Evolutionary conservation across 2,113 vertebrate genomes (phyloP).

Genomic region (Falcunculus frontatus): DNA sequence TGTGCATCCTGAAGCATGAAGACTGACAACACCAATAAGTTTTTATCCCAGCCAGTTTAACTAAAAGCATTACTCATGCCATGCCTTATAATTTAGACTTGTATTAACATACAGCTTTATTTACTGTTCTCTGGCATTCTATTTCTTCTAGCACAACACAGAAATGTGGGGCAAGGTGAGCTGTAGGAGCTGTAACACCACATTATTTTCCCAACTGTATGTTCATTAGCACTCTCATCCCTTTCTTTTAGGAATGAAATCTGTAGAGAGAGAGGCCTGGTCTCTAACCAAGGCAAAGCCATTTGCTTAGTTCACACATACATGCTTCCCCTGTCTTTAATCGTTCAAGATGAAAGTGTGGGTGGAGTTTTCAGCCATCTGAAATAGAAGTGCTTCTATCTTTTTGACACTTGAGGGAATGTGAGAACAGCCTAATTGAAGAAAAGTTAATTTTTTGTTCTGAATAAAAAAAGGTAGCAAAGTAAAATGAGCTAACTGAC

Average conservation of each 20-base stretch:
- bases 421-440: neutral
- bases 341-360: neutral
- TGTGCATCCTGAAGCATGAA: neutral
- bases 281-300: neutral
- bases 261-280: neutral
- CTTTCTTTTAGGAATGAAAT: neutral
- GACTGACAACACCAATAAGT: neutral
- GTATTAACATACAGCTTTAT: neutral
- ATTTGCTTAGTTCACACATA: neutral
- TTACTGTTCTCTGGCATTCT: slow-evolving; percentile 15
- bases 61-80: neutral
- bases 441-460: neutral
- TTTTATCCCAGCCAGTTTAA: neutral
- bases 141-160: neutral
- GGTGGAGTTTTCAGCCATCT: neutral
- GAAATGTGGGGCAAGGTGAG: neutral
- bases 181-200: neutral
- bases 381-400: neutral
- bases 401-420: neutral
- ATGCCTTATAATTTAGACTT: neutral
- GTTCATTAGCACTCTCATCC: neutral
- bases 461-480: neutral
- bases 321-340: neutral
- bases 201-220: neutral
- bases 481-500: neutral